Evolutionary conservation across 2,888 invertebrate genomes (phyloP).

Genomic region (Cylloceria caligata): DNA sequence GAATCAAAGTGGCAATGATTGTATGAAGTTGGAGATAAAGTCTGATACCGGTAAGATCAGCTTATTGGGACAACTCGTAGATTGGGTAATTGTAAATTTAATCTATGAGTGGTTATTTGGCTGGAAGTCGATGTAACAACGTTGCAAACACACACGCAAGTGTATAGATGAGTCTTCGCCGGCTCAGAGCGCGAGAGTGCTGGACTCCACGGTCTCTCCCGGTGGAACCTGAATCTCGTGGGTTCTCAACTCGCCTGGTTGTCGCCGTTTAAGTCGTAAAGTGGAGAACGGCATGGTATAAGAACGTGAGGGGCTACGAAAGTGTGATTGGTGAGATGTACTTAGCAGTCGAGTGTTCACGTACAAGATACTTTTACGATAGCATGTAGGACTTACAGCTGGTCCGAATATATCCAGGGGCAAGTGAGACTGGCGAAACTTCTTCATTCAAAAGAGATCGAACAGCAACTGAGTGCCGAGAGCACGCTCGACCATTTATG

Average conservation of each 20-base stretch:
- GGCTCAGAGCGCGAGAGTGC: conserved; percentile 61
- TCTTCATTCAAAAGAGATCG: conserved; percentile 68
- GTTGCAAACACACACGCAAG: conserved; percentile 19
- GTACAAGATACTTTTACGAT: conserved; percentile 21
- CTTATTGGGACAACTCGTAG: conserved; percentile 2
- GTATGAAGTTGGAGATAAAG: neutral
- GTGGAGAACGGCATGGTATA: neutral
- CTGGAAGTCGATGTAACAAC: conserved; percentile 33
- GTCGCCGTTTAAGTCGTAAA: conserved; percentile 18
- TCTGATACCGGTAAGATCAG: neutral
- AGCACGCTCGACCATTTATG: conserved; percentile 54
- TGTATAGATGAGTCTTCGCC: conserved; percentile 52
- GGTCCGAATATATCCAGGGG: neutral
- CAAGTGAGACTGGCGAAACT: conserved; percentile 55
- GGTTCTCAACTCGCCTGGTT: conserved; percentile 68
- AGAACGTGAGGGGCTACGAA: conserved; percentile 7
- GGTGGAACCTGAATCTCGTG: conserved; percentile 70
- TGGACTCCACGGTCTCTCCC: conserved; percentile 51
- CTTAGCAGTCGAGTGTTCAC: conserved; percentile 30
- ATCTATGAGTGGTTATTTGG: conserved; percentile 43
- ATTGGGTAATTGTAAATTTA: conserved; percentile 51
- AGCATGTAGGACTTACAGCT: neutral
- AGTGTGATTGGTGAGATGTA: conserved; percentile 34
- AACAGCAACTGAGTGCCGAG: conserved; percentile 29
- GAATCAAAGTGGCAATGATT: neutral